Evolutionary conservation across 2,113 vertebrate genomes (phyloP).

Genomic region (Nestor notabilis): DNA sequence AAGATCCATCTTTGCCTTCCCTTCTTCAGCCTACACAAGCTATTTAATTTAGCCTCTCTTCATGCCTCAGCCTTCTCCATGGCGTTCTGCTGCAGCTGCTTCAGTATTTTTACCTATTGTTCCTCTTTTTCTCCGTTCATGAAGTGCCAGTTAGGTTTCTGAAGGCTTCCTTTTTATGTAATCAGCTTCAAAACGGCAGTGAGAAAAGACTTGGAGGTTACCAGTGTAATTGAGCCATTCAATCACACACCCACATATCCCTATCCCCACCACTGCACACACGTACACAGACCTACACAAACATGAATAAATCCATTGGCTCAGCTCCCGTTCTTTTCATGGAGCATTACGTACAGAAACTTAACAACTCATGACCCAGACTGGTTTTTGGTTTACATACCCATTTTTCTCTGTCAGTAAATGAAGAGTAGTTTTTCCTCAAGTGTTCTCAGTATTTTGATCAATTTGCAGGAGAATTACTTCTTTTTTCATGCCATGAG

Average conservation of each 20-base stretch:
- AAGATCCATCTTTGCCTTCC: background rate
- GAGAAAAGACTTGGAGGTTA: background rate
- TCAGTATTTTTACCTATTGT: rapidly evolving
- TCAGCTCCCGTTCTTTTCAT: background rate
- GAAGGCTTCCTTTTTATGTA: background rate
- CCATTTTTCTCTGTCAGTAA: background rate
- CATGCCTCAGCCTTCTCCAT: background rate
- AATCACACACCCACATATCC: background rate
- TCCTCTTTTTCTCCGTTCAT: background rate
- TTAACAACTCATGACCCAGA: background rate
- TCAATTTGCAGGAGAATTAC: background rate
- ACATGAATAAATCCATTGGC: background rate
- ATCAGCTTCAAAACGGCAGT: background rate
- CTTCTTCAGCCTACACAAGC: background rate
- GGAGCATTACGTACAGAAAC: background rate
- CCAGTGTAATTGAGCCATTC: background rate
- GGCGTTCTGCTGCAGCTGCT: background rate
- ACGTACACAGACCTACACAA: background rate
- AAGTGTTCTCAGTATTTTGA: background rate
- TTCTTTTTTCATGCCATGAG: constrained; percentile 2
- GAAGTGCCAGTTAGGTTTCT: background rate
- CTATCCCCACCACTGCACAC: background rate
- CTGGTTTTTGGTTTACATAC: background rate
- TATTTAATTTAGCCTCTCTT: background rate
- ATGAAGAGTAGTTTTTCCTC: constrained; percentile 24